A percentile compares a stretch with the other conserved stretches of the same genome.
Evolutionary conservation across 2,797 vertebrate species (phyloP).

Genomic region (Bovichtus variegatus): DNA sequence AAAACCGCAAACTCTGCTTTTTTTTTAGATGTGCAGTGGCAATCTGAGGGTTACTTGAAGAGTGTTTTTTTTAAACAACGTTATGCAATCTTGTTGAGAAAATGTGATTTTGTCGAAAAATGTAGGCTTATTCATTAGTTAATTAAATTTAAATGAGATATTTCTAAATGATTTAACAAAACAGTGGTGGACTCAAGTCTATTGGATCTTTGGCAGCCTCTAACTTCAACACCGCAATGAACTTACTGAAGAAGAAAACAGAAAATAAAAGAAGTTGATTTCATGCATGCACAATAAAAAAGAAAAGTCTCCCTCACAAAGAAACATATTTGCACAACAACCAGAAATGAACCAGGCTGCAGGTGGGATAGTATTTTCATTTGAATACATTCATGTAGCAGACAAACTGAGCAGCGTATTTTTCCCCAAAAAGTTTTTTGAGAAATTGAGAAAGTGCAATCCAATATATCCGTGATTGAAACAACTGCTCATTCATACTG

Average conservation of each 20-base stretch:
- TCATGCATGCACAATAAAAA: neutral
- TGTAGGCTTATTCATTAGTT: neutral
- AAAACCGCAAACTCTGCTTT: too few relatives aligned
- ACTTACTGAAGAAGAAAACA: slow-evolving; percentile 3
- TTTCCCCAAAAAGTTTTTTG: neutral
- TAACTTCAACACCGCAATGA: neutral
- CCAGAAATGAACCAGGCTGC: slow-evolving; percentile 39
- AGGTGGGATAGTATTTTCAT: slow-evolving; percentile 45
- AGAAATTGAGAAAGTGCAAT: slow-evolving; percentile 21
- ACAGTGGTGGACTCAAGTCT: neutral
- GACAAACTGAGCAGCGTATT: slow-evolving; percentile 35
- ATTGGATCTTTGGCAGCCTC: neutral
- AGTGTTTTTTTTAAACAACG: neutral
- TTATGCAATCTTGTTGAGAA: neutral
- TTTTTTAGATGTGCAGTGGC: neutral
- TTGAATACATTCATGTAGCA: slow-evolving; percentile 30
- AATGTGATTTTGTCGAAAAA: neutral
- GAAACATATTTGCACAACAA: slow-evolving; percentile 47
- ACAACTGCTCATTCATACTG: slow-evolving; percentile 18
- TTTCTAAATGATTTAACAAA: slow-evolving; percentile 24
- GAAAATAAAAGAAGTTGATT: slow-evolving; percentile 10
- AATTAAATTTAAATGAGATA: neutral
- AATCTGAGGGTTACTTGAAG: neutral
- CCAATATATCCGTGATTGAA: slow-evolving; percentile 15
- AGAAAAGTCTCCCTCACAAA: slow-evolving; percentile 17